Base-by-base conservation (phyloP, 1,140 invertebrate genomes). In the Acyrthosiphon pisum region DNA sequence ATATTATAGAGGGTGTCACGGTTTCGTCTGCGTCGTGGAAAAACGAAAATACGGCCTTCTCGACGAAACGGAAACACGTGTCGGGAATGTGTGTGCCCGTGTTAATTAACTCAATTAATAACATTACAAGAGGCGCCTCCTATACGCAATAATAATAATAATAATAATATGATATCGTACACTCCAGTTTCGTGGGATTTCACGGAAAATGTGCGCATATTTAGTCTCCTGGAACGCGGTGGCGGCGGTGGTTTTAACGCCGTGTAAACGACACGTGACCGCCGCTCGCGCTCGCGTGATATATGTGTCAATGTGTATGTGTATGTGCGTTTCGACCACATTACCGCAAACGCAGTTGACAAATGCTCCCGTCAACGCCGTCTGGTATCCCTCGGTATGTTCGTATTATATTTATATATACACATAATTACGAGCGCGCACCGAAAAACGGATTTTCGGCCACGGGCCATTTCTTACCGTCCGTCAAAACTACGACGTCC, bases 211-310 rank as follows among this genome's bases (percentile, higher is more conserved):
- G 48, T 37, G 46, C 9, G 44, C 50, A 23, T 81, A 53, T 53
- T 90, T 91, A 81, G 87, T 88, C 20, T 46, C 60, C 30, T 37
- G n/a, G 37, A 87, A 48, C 46, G 44, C 90, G n/a, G 44, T 68
- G n/a, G 90, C 56, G 53, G 44, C 60, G 41, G 41, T 18, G 26
- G 44, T 90, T 68, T 90, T 44, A 68, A 90, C 89, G 76, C 90
- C 68, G 60, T 48, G 60, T 91, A 91, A 91, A 91, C 90, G 90
- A 91, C 90, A 83, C 90, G 90, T 91, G 76, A 81, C 90, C 90
- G 90, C 37, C 89, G 89, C 41, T 56, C 89, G 56, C 56, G 89
- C 23, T 56, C 35, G 90, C 44, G 22, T 68, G 60, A 76, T 48
- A n/a, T 48, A 35, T 48, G n/a, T 76, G 35, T 76, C 35, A 11